Evolutionary conservation across 2,888 invertebrate species (phyloP), one percentile per base, ranked within the genome.

Genomic region (Saturnia japonica): DNA sequence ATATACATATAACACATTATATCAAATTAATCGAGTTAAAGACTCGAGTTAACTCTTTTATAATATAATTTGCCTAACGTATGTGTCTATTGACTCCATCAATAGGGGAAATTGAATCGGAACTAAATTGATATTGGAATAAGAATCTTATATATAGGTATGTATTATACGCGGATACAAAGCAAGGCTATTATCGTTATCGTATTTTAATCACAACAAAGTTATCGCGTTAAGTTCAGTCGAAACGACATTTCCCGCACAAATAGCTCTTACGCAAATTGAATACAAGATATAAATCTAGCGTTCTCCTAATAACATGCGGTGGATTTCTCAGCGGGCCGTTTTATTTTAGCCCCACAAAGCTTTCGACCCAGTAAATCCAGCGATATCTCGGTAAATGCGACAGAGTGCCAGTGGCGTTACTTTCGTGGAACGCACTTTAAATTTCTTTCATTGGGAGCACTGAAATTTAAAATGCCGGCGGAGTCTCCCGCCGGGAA

Each of bases 201-300:
- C 80, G 78, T 78, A 81, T 77, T 80, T 81, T 82, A 82, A 86
- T 83, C 81, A 83, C 81, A 78, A 79, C 78, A 79, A 81, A 81
- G 80, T 80, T 83, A 82, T 82, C 80, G 74, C 80, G 78, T 80
- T 85, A 83, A 82, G 81, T 78, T 72, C 74, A 76, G 73, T 75
- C 74, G 78, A 80, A 82, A 80, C 80, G 80, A 78, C 75, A 75
- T 77, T 78, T 77, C 78, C 80, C 81, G 81, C 84, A 81, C 82
- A 86, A 87, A 89, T 88, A 87, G 88, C 91, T 89, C 86, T 90
- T 85, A 89, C 88, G 84, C 88, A 91, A 91, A 91, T 91, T 91
- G 91, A 92, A 92, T 90, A 91, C 90, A 90, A 85, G 88, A 89
- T 89, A 91, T 92, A 92, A 91, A 91, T 91, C 90, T 90, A 87